Evolutionary conservation across 1,140 invertebrate species (phyloP).

Genomic region (Epicauta chinensis): DNA sequence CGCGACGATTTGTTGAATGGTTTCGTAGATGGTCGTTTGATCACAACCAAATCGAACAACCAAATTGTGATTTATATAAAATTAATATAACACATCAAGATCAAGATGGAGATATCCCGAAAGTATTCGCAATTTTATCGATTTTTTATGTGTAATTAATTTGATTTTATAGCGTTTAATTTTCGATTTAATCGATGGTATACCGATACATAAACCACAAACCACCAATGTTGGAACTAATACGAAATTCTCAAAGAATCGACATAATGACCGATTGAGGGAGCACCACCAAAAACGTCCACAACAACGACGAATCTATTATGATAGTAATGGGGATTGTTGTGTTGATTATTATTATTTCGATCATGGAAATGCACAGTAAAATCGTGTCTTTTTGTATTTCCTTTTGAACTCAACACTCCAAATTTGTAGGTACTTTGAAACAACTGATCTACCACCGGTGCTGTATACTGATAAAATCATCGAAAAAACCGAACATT

Average conservation of each 20-base stretch:
- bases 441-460: constrained; percentile 55
- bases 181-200: constrained; percentile 34
- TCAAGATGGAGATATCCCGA: constrained; percentile 28
- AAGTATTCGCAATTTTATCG: constrained; percentile 21
- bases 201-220: constrained; percentile 25
- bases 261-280: too few species aligned
- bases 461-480: constrained; percentile 49
- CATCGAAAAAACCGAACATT: constrained; percentile 52
- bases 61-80: constrained; percentile 33
- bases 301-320: constrained; percentile 19
- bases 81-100: constrained; percentile 35
- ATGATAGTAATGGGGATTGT: constrained; percentile 30
- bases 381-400: constrained; percentile 10
- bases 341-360: constrained; percentile 60
- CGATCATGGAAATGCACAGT: constrained; percentile 58
- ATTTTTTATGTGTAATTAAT: neutral
- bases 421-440: constrained; percentile 51
- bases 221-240: constrained; percentile 23
- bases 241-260: neutral
- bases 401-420: neutral
- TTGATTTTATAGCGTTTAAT: constrained; percentile 26
- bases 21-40: neutral
- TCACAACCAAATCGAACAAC: constrained; percentile 4
- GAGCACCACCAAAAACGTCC: neutral
- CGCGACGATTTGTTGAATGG: constrained; percentile 1